A percentile compares a stretch with the other conserved stretches of the same genome.
Conservation (phyloP, 2,797 vertebrate species). For the Menidia menidia region DNA sequence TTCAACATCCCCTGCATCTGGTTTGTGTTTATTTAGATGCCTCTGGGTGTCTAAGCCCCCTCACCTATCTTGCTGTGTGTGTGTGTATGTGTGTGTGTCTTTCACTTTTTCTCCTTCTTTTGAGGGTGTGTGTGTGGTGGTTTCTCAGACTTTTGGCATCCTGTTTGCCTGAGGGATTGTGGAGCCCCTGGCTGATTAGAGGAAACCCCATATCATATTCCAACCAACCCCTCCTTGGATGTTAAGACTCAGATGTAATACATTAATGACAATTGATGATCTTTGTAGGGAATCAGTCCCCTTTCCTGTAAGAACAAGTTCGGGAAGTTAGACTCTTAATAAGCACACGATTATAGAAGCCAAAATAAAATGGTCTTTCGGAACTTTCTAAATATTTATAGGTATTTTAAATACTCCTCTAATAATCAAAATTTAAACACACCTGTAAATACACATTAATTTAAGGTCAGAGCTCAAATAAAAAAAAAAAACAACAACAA, state of each 20-base stretch:
- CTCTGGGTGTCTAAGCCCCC: slow-evolving; percentile 49
- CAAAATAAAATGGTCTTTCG: not conserved
- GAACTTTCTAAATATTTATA: not conserved
- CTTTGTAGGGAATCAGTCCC: slow-evolving; percentile 34
- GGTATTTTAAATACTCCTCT: accelerated
- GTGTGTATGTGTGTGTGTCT: not conserved
- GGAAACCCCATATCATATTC: slow-evolving; percentile 68
- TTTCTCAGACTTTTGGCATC: slow-evolving; percentile 61
- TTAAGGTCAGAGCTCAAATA: too few relatives aligned
- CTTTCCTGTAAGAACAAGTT: not conserved
- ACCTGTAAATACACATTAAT: not conserved
- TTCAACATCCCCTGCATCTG: slow-evolving; percentile 69
- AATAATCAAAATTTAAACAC: not conserved
- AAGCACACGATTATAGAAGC: slow-evolving; percentile 15
- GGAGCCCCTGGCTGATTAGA: slow-evolving; percentile 77
- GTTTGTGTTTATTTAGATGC: slow-evolving; percentile 74
- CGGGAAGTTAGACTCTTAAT: slow-evolving; percentile 1
- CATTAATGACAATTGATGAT: slow-evolving; percentile 46
- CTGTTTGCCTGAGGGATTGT: slow-evolving; percentile 66
- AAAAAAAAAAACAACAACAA: too few relatives aligned
- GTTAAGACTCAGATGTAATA: slow-evolving; percentile 54
- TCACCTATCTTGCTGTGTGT: slow-evolving; percentile 1
- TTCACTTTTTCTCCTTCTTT: slow-evolving; percentile 10
- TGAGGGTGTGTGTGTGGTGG: slow-evolving; percentile 30
- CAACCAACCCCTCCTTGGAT: slow-evolving; percentile 11